Percentiles rank a stretch among this genome's conserved stretches.
Conservation (phyloP, 2,113 vertebrate species). For the Tragelaphus imberbis region DNA sequence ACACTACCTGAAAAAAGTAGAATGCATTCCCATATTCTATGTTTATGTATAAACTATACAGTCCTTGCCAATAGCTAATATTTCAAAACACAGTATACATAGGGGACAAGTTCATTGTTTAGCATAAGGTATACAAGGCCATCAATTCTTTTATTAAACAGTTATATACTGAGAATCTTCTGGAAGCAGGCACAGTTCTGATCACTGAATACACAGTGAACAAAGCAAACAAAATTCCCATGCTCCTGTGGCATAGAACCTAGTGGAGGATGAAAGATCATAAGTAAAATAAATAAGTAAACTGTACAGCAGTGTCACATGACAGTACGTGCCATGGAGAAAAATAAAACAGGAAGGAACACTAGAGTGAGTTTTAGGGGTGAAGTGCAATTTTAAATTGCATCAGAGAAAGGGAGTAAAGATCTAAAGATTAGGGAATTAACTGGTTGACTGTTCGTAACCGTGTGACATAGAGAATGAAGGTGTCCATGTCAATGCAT, state of each 20-base stretch:
- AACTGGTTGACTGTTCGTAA: not conserved
- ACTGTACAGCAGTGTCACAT: not conserved
- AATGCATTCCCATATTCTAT: not conserved
- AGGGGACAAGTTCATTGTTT: not conserved
- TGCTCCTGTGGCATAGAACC: not conserved
- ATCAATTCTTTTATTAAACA: not conserved
- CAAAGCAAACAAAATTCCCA: not conserved
- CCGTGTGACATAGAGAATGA: not conserved
- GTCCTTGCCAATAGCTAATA: not conserved
- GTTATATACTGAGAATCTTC: not conserved
- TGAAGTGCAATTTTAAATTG: not conserved
- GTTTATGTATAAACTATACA: not conserved
- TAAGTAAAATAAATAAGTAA: not conserved
- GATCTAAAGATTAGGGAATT: not conserved
- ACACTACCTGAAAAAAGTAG: not conserved
- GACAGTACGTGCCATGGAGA: not conserved
- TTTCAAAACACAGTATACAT: not conserved
- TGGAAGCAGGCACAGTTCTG: not conserved
- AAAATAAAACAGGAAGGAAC: constrained; percentile 29
- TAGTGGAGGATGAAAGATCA: not conserved
- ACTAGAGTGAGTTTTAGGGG: not conserved
- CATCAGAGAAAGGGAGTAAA: not conserved
- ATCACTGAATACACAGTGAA: not conserved
- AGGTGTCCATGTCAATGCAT: not conserved
- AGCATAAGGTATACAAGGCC: not conserved